Base-by-base conservation (phyloP, 2,888 invertebrate species). In the Erpobdella octoculata region DNA sequence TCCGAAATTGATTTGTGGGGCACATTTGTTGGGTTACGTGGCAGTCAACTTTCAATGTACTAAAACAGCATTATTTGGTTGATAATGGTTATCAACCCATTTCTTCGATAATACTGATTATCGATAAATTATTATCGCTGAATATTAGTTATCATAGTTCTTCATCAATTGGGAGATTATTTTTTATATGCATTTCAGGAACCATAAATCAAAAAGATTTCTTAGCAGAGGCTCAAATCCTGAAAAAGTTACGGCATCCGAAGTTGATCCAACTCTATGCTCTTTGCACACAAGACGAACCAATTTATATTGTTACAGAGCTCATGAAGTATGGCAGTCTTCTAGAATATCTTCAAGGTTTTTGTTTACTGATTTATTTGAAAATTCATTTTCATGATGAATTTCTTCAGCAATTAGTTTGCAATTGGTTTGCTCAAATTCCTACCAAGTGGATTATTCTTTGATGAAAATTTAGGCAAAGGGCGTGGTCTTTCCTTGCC, bases 301-400 rank as follows among this genome's bases (percentile, higher is more conserved):
- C 98, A 8, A 97, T 99, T 82, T 97, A 96, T 83, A 82, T 99
- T 80, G 94, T 98, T 77, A 98, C 98, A 18, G 98, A 98, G 85
- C 87, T 98, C 76, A 98, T 99, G 98, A 92, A 94, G 85, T 94
- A 98, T 84, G 96, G 96, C 77, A 97, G 96, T 78, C 86, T 97
- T 73, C 86, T 98, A 78, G 96, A 97, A 81, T 96, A 89, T 85
- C 87, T 98, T 79, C 87, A 87, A 80, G 85, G 83, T 84, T 6
- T n/a, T n/a, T n/a, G 37, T n/a, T 5, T 53, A 37, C 12, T 21
- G 38, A 15, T 67, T 46, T 38, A 25, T 67, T 21, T 37, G 3
- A 25, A 33, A 46, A 28, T n/a, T n/a, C n/a, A 12, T 61, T 61
- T 31, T 61, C 6, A 33, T 12, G 5, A 5, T 25, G 25, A 33